phyloP scores from a whole-genome alignment of 2,797 vertebrate species.

The Leptoclinus maculatus region DNA sequence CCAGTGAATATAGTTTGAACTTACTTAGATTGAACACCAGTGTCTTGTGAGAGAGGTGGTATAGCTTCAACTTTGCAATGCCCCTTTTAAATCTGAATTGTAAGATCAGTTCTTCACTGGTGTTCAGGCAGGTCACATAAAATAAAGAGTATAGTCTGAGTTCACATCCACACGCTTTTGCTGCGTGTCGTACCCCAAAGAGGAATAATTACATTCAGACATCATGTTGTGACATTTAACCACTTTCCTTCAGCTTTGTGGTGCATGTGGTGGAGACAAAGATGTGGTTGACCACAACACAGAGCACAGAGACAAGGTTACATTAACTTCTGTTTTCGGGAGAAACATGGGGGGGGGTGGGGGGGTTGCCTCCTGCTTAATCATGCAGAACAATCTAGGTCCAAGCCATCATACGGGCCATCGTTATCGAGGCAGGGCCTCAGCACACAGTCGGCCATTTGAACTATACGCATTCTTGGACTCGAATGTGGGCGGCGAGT shows the following conservation, averaged over 20 bases:
- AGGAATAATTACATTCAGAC: background rate
- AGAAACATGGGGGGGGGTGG: background rate
- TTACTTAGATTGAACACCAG: background rate
- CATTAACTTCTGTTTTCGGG: conserved; percentile 62
- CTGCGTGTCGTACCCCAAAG: background rate
- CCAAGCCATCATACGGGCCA: conserved; percentile 48
- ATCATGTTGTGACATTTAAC: conserved; percentile 27
- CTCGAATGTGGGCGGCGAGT: conserved; percentile 71
- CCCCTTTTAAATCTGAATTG: background rate
- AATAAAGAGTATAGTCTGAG: background rate
- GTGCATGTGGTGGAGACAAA: conserved; percentile 43
- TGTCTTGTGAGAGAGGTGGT: background rate
- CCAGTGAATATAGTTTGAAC: background rate
- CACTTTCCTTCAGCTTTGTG: background rate
- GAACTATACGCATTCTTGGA: conserved; percentile 76
- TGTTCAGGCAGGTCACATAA: background rate
- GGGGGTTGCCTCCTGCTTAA: conserved; percentile 47
- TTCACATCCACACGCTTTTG: background rate
- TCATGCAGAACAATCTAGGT: conserved; percentile 71
- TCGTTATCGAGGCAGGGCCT: conserved; percentile 48
- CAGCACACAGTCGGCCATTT: conserved; percentile 74
- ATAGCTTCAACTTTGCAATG: background rate
- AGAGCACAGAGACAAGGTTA: conserved; percentile 67
- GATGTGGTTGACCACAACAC: conserved; percentile 61
- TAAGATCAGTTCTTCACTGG: conserved; percentile 2